Conservation (phyloP, 2,888 invertebrate species). For the Nephrotoma flavescens region DNA sequence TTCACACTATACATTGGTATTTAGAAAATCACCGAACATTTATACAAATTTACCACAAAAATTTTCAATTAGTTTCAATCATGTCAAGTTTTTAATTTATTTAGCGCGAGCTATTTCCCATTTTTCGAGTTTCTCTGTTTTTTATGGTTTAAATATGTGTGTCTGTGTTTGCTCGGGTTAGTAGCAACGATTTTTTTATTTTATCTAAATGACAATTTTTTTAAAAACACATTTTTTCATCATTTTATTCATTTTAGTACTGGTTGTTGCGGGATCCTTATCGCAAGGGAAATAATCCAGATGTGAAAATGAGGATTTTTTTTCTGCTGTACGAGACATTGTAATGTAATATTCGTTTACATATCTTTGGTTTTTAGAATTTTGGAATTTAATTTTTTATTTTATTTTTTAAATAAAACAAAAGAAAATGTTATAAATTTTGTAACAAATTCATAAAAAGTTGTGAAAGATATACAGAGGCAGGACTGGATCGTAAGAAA, state of each 20-base stretch:
- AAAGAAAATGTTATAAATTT: too few species aligned
- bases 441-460: too few species aligned
- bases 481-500: too few species aligned
- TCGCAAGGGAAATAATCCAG: background rate
- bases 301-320: background rate
- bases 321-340: too few species aligned
- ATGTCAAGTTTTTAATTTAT: background rate
- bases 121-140: background rate
- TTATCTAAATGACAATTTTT: background rate
- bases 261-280: background rate
- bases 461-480: too few species aligned
- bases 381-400: too few species aligned
- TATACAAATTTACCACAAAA: background rate
- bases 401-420: too few species aligned
- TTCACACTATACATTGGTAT: background rate
- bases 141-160: too few species aligned
- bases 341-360: too few species aligned
- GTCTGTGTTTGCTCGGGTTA: background rate
- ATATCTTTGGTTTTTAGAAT: too few species aligned
- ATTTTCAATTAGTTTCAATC: background rate
- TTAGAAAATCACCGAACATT: background rate
- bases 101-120: background rate
- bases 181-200: background rate
- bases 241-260: background rate
- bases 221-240: too few species aligned